phyloP scores from a whole-genome alignment of 2,888 invertebrate genomes.

The Thymelicus sylvestris region DNA sequence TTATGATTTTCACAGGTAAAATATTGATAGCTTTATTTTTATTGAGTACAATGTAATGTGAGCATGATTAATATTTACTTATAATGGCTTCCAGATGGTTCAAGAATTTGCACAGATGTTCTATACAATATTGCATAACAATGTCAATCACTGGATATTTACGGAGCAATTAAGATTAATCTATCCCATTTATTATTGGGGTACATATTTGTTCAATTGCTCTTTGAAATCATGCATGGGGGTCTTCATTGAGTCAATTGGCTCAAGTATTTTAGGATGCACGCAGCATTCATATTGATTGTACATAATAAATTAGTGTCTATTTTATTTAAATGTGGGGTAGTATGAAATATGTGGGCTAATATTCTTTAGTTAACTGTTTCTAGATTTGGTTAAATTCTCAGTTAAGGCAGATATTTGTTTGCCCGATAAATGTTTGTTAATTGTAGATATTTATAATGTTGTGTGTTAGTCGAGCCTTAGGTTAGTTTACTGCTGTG shows the following conservation, averaged over 20 bases:
- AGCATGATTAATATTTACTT: not conserved
- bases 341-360: too few relatives aligned
- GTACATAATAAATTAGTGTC: not conserved
- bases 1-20: too few relatives aligned
- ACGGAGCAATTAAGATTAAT: slow-evolving; percentile 58
- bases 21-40: not conserved
- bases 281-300: slow-evolving; percentile 18
- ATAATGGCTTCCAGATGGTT: slow-evolving; percentile 7
- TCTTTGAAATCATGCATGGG: slow-evolving; percentile 40
- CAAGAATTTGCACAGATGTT: not conserved
- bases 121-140: slow-evolving; percentile 12
- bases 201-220: slow-evolving; percentile 57
- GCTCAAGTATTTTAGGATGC: slow-evolving; percentile 21
- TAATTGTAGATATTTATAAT: not conserved
- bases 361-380: too few relatives aligned
- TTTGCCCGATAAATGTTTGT: not conserved
- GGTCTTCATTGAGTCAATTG: slow-evolving; percentile 46
- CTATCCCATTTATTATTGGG: slow-evolving; percentile 53
- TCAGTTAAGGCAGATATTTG: not conserved
- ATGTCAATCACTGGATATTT: slow-evolving; percentile 19
- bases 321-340: not conserved
- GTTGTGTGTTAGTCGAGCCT: too few relatives aligned
- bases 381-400: too few relatives aligned
- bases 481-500: too few relatives aligned
- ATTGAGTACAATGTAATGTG: not conserved